Base-by-base conservation (phyloP, 2,113 vertebrate species). In the Alethe castanea region DNA sequence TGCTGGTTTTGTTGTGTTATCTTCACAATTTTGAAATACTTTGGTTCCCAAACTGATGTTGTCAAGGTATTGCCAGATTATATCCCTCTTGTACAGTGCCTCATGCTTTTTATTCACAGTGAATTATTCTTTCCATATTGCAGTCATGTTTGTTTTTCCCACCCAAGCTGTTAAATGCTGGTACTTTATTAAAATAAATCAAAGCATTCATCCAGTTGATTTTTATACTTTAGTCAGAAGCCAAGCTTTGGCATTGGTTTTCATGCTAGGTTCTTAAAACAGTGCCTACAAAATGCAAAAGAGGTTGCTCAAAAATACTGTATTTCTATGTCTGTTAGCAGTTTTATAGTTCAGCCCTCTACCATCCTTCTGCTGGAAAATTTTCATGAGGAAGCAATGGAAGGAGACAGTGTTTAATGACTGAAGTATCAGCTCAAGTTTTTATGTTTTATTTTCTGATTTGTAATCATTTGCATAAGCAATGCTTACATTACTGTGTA, bases 311-410 rank as follows among this genome's bases (percentile, higher is more conserved):
- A 82, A 67, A 83, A 90, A 76, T 82, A 57, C 59, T 94, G 59
- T 82, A 54, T 95, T 96, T 95, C 79, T 92, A 4, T 94, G 81
- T 95, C 79, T 94, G 69, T 82, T 90, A 94, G 88, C 71, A 92
- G 50, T 96, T 81, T 71, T 29, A 1, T 90, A 93, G 88, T 47
- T 95, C 94, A 96, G 50, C 76, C 82, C 53, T 94, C 65, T 88
- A 62, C 57, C 52, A 92, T 72, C 40, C 81, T 81, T 94, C 69
- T 94, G 57, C 65, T 96, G 82, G 83, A 92, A 89, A 94, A 80
- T 69, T 96, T 94, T 92, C 50, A n/a, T 81, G 77, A 88, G 70
- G 71, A 97, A 88, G 48, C 94, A 84, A 31, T 87, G 89, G 91
- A 92, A 94, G 66, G 88, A 92, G 88, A 85, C 54, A 86, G 48